Percentiles rank a stretch among this genome's conserved stretches.
Evolutionary conservation across 1,140 invertebrate species (phyloP).

Genomic region (Ruditapes philippinarum): DNA sequence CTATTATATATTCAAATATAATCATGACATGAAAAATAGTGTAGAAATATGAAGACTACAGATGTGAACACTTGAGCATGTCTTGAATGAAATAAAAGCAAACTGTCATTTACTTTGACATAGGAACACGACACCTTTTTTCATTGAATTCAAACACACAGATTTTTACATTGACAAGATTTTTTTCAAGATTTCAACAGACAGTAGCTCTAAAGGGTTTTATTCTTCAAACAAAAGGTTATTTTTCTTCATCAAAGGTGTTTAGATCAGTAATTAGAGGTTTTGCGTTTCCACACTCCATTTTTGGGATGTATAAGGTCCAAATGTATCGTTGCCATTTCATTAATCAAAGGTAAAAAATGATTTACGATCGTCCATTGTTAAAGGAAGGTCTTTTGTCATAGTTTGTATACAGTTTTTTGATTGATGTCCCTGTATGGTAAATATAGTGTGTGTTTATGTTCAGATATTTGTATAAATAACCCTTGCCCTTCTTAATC

Average conservation of each 20-base stretch:
- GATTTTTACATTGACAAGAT: background rate
- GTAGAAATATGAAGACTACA: too few species aligned
- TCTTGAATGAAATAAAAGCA: too few species aligned
- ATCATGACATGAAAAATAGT: too few species aligned
- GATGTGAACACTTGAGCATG: too few species aligned
- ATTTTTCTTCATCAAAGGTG: background rate
- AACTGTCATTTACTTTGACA: background rate
- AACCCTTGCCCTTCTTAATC: too few species aligned
- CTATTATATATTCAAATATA: too few species aligned
- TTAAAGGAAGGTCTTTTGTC: background rate
- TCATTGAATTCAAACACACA: background rate
- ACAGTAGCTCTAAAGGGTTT: conserved; percentile 6
- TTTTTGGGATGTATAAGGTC: background rate
- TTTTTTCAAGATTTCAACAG: background rate
- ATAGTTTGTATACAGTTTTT: background rate
- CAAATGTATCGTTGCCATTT: conserved; percentile 1
- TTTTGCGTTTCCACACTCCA: background rate
- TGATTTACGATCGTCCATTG: background rate
- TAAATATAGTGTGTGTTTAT: background rate
- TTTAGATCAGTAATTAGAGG: conserved; percentile 9
- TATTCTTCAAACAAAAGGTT: conserved; percentile 15
- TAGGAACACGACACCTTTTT: background rate
- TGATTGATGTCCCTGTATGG: background rate
- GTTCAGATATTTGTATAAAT: too few species aligned
- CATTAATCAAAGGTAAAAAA: conserved; percentile 10